Base-by-base conservation (phyloP, 2,888 invertebrate genomes). In the Julus scandinavius region DNA sequence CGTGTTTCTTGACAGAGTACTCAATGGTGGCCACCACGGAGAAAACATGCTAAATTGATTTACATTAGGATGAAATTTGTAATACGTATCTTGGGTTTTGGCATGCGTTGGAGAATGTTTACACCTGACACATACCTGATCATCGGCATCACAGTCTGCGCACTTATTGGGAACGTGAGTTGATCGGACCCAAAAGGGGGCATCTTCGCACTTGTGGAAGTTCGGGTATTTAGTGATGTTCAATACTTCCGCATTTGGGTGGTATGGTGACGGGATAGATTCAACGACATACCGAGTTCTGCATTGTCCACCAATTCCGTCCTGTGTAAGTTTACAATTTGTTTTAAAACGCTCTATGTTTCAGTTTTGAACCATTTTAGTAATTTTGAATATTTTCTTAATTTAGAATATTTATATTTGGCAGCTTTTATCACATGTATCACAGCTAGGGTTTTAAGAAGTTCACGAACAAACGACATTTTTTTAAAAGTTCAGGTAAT, bases 101-200 rank as follows among this genome's bases (percentile, higher is more conserved):
- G 17, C 6, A 20, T 7, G 1, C 20, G 0, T 7, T 7, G 20
- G 17, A 20, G 0, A 40, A 9, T 9, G 4, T 38, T 45, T 85
- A 7, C 40, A 85, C 45, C 17, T 2, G 38, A 17, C 40, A 85
- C 4, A 7, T 84, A 88, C 88, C 84, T 80, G 40, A 29, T 80
- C 63, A 84, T 84, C 88, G 38, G 84, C 84, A 29, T 83, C 38
- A 50, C 84, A 84, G 29, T 88, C 88, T 17, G 84, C 84, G 50
- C 88, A 80, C 50, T 88, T 13, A 49, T 84, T 84, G n/a, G 88
- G 88, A 45, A 88, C 13, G 49, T 84, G 84, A 38, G 83, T 88
- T 38, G 88, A 45, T 85, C 88, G 40, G n/a, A 20, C 49, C 88
- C 88, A 88, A n/a, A 38, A 17, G n/a, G 88, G 49, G 17, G 20